phyloP scores from a whole-genome alignment of 37 sponge, comb jelly and placozoan genomes.

The Beroe ovata region DNA sequence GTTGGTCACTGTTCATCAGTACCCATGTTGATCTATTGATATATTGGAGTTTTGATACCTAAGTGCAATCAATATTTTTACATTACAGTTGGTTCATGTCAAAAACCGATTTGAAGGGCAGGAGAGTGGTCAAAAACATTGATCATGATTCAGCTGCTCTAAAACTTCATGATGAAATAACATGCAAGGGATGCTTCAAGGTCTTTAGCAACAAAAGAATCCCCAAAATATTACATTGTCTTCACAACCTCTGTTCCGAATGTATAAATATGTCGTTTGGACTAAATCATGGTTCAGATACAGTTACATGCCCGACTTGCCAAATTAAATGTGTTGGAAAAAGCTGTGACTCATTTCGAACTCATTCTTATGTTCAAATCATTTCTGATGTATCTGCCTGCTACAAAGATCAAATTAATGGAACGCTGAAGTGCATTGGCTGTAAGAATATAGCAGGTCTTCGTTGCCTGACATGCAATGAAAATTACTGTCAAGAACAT shows the following conservation, averaged over 20 bases:
- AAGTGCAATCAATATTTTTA: too few species aligned
- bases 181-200: constrained; percentile 58
- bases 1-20: too few species aligned
- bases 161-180: constrained; percentile 36
- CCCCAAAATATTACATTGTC: constrained; percentile 43
- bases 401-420: constrained; percentile 11
- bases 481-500: constrained; percentile 67
- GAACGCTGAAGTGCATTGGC: constrained; percentile 40
- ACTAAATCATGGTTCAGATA: constrained; percentile 6
- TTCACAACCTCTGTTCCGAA: constrained; percentile 39
- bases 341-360: constrained; percentile 30
- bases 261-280: constrained; percentile 41
- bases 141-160: not conserved
- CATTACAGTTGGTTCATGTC: too few species aligned
- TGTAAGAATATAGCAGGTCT: constrained; percentile 46
- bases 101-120: not conserved
- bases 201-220: not conserved
- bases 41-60: too few species aligned
- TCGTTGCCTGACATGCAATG: constrained; percentile 59
- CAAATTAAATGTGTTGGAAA: not conserved
- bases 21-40: too few species aligned
- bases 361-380: constrained; percentile 57
- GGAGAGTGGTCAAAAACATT: not conserved
- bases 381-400: constrained; percentile 10
- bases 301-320: constrained; percentile 12